Evolutionary conservation across 2,888 invertebrate genomes (phyloP).

Genomic region (Graphium colonna): DNA sequence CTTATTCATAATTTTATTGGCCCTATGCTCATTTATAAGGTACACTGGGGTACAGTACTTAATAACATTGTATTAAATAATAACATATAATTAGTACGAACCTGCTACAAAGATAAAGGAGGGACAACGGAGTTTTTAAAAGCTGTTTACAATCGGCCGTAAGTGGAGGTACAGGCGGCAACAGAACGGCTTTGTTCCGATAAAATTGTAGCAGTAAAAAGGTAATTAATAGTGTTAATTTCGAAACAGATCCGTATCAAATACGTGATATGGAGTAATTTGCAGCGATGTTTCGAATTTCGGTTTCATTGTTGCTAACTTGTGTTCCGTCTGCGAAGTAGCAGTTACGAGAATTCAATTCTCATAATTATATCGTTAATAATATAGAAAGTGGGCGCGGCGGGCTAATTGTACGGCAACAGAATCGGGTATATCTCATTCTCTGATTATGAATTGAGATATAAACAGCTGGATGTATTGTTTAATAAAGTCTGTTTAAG

Average conservation of each 20-base stretch:
- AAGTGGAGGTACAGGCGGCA: slow-evolving; percentile 61
- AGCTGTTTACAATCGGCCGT: slow-evolving; percentile 70
- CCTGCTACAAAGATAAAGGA: slow-evolving; percentile 70
- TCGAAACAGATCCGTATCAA: slow-evolving; percentile 25
- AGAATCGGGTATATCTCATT: not conserved
- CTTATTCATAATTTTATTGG: slow-evolving; percentile 55
- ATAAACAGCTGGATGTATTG: slow-evolving; percentile 8
- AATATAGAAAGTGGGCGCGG: slow-evolving; percentile 11
- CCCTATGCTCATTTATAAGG: slow-evolving; percentile 50
- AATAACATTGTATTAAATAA: slow-evolving; percentile 75
- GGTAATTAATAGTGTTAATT: slow-evolving; percentile 25
- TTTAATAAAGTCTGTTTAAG: not conserved
- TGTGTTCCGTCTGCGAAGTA: slow-evolving; percentile 8
- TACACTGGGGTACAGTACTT: slow-evolving; percentile 54
- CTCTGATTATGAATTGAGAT: slow-evolving; percentile 3
- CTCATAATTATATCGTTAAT: slow-evolving; percentile 18
- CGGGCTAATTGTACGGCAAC: slow-evolving; percentile 2
- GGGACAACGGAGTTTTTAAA: slow-evolving; percentile 71
- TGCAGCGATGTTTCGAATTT: slow-evolving; percentile 21
- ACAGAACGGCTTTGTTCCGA: slow-evolving; percentile 38
- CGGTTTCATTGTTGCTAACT: slow-evolving; percentile 17
- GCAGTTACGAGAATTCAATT: slow-evolving; percentile 14
- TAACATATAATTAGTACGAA: slow-evolving; percentile 75
- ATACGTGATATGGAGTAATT: slow-evolving; percentile 15
- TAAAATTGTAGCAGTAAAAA: slow-evolving; percentile 27